Base-by-base conservation (phyloP, 2,797 vertebrate species). In the Sciurus vulgaris region DNA sequence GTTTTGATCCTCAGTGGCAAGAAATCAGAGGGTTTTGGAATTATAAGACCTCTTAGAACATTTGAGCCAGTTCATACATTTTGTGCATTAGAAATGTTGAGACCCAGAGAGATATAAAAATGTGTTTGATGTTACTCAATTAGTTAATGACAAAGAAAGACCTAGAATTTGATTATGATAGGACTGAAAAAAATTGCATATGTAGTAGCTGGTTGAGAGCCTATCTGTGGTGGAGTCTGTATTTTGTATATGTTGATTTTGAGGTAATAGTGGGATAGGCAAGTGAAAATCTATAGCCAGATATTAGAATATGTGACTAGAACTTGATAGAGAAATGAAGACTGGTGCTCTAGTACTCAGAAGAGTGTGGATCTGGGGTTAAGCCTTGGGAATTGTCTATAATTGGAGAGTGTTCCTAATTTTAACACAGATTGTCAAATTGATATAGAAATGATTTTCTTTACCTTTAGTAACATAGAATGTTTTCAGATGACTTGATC, bases 401-500 rank as follows among this genome's bases (percentile, higher is more conserved):
- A 69, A 63, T 54, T 94, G 92, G 56, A 49, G 17, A 86, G 5
- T 82, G 22, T 85, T 97, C 51, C 30, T 88, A 38, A 85, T 91
- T 96, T 81, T 47, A 89, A 35, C 63, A 94, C 77, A 59, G 84
- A 77, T 12, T 87, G 74, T 28, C 56, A 79, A 91, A 76, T 74
- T 69, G 28, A 49, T 79, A 81, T 83, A 79, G 83, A 88, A 91
- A 84, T 61, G 69, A 24, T 44, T 92, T 92, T 85, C 65, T 61
- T 14, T 10, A 74, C 73, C 17, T 79, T 65, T 54, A 73, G 63
- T 79, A 69, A 41, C 72, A 86, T n/a, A 78, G n/a, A 18, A 9
- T 95, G 44, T 91, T 94, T 94, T 96, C 56, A 87, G 35, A 59
- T 86, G 14, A 26, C 33, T 73, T 87, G 22, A 49, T 65, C 28